Evolutionary conservation across 1,140 invertebrate genomes (phyloP).

Genomic region (Bombyx mandarina): DNA sequence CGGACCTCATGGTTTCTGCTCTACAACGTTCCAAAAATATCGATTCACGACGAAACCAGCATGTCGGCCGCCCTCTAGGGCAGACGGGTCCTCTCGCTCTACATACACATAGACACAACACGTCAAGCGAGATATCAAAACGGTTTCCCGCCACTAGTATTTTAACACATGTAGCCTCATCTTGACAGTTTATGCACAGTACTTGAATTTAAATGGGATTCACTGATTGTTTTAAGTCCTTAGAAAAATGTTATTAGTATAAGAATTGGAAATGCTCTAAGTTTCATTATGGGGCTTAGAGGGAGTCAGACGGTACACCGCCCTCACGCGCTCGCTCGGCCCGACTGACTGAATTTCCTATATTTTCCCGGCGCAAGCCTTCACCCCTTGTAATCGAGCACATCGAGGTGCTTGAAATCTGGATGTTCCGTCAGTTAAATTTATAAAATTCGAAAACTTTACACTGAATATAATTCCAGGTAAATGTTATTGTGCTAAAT

Average conservation of each 20-base stretch:
- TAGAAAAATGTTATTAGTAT: slow-evolving; percentile 27
- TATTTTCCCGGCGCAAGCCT: slow-evolving; percentile 68
- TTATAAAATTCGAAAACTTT: too few species aligned
- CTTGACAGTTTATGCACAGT: slow-evolving; percentile 1
- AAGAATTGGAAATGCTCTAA: slow-evolving; percentile 46
- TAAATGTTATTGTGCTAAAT: too few species aligned
- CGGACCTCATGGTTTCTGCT: slow-evolving; percentile 62
- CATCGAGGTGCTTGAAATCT: slow-evolving; percentile 37
- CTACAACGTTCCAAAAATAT: slow-evolving; percentile 66
- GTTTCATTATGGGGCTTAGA: slow-evolving; percentile 42
- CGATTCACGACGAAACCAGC: slow-evolving; percentile 68
- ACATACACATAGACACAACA: slow-evolving; percentile 69
- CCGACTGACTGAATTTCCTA: slow-evolving; percentile 65
- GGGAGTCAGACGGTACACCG: slow-evolving; percentile 32
- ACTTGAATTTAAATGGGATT: slow-evolving; percentile 10
- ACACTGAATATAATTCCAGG: too few species aligned
- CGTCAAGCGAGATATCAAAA: slow-evolving; percentile 68
- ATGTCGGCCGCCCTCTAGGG: slow-evolving; percentile 68
- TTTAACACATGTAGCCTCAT: slow-evolving; percentile 44
- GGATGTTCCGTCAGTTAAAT: slow-evolving; percentile 18
- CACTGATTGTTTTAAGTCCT: slow-evolving; percentile 13
- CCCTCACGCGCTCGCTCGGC: slow-evolving; percentile 46
- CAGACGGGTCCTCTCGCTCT: slow-evolving; percentile 63
- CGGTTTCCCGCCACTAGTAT: slow-evolving; percentile 69
- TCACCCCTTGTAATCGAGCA: slow-evolving; percentile 69